Base-by-base conservation (phyloP, 2,888 invertebrate species). In the Abrostola tripartita region DNA sequence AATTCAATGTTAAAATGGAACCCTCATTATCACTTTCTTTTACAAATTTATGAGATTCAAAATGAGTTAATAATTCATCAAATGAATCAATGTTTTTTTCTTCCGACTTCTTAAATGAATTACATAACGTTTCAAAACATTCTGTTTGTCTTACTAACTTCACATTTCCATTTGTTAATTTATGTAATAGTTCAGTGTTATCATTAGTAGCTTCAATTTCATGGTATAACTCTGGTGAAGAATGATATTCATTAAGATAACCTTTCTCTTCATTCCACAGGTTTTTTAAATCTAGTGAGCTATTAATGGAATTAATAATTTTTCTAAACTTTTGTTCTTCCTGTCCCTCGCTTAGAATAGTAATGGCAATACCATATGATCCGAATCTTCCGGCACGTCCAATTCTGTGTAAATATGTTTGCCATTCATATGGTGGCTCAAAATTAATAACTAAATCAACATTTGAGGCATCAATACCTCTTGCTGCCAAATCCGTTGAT, bases 351-450 rank as follows among this genome's bases (percentile, higher is more conserved):
- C 96, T 95, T 8, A 97, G 91, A 63, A 99, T 95, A 55, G 97
- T 97, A 11, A 99, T 95, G 37, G 98, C 97, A 62, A 96, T 95
- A 57, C 98, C 99, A 87, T 96, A 96, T 0, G 97, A 96, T 0
- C 99, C 99, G 95, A 97, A 99, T 68, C 99, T 95, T 0, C 99
- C 99, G 50, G 99, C 98, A 81, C 99, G 95, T 0, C 99, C 99
- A 86, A 99, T 98, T 84, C 99, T 95, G 93, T 99, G 99, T 71
- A 99, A 95, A 94, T 99, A 99, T 14, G 98, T 98, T 72, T 97
- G 96, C 76, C 96, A 95, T 83, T 97, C 97, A 71, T 85, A 85
- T 0, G 99, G 98, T 38, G 98, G 93, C 87, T 99, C 99, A 84
- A 99, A 96, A 90, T 99, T 99, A 8, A 99, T 95, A 0, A 99